Base-by-base conservation (phyloP, 2,797 vertebrate species). In the Peromyscus melanophrys region DNA sequence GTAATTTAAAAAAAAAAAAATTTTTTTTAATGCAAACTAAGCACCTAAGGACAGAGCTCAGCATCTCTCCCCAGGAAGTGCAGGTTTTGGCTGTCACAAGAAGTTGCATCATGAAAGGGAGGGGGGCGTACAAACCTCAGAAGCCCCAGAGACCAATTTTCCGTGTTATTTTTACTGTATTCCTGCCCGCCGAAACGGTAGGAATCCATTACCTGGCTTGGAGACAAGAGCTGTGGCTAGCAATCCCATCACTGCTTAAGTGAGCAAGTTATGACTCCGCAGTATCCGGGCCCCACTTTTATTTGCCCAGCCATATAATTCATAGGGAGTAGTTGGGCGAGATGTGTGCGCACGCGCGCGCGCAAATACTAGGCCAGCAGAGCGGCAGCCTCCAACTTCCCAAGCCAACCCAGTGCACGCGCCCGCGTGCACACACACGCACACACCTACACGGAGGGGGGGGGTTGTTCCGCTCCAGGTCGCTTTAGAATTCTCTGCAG, bases 201-300 rank as follows among this genome's bases (percentile, higher is more conserved):
- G 86, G 89, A 97, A 94, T 96, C 17, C 0, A 7, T 27, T 97
- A 98, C 89, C 97, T 97, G 94, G 91, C 0, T 4, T 61, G 93
- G 93, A 98, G 97, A 95, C 81, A 76, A 81, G 93, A 84, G 94
- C 96, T 94, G 92, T 4, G 65, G 67, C 90, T 95, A 97, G 90
- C 82, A 96, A 94, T 95, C 92, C 3, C 0, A 86, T 97, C 94
- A 81, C 92, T 91, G 89, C 12, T 0, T 46, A 97, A 97, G 94
- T 93, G 95, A 86, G 97, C 19, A 43, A 97, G 97, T 94, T 95
- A 94, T 97, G 95, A 78, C 1, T 0, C 78, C 92, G 96, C 61
- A 0, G 31, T 87, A 71, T 86, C 83, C 89, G 14, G 76, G 89
- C 29, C 83, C 57, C 43, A 12, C 87, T 97, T 90, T 95, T 96